A percentile compares a stretch with the other conserved stretches of the same genome.
Conservation (phyloP, 2,113 vertebrate genomes). For the Microtus richardsoni region DNA sequence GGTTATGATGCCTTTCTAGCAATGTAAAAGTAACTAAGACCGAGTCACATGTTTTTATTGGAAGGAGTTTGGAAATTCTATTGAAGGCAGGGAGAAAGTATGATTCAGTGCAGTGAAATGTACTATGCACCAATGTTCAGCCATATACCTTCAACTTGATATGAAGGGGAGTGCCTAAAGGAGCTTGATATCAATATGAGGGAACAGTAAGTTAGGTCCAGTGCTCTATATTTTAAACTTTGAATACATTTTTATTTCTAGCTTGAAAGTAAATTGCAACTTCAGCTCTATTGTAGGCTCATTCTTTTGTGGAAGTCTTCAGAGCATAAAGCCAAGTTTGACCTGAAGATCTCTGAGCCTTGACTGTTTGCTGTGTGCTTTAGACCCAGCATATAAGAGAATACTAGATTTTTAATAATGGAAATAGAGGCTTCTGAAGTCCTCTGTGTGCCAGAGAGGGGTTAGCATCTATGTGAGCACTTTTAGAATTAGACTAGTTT, state of each 20-base stretch:
- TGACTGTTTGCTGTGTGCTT: slow-evolving; percentile 55
- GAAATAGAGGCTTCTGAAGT: slow-evolving; percentile 57
- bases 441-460: slow-evolving; percentile 56
- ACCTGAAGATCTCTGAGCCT: slow-evolving; percentile 55
- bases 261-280: slow-evolving; percentile 61
- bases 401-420: slow-evolving; percentile 4
- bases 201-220: neutral
- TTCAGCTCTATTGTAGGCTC: neutral
- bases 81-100: neutral
- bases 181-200: neutral
- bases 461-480: neutral
- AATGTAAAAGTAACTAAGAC: neutral
- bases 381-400: slow-evolving; percentile 39
- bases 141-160: neutral
- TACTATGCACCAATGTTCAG: neutral
- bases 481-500: slow-evolving; percentile 34
- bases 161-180: neutral
- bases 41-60: neutral
- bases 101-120: neutral
- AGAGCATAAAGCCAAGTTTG: slow-evolving; percentile 76
- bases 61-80: neutral
- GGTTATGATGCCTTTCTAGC: neutral
- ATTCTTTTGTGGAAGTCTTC: neutral
- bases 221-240: slow-evolving; percentile 28
- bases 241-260: slow-evolving; percentile 12